These are phyloP conservation scores for Neodiprion pinetum DNA, from an alignment of 1,140 invertebrate genomes.

Conservation along the genomic window DNA sequence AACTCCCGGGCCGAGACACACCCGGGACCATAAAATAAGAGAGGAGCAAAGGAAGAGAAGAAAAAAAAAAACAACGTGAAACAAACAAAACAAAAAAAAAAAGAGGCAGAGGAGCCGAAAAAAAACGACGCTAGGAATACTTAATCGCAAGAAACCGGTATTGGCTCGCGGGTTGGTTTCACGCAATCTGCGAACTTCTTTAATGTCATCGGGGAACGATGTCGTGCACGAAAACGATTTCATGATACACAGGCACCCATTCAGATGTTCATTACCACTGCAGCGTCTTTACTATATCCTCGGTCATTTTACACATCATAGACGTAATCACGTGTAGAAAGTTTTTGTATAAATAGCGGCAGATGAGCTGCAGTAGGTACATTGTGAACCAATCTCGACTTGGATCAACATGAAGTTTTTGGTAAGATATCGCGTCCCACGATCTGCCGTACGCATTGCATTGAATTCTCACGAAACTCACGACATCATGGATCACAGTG, in stretches of 20 bases:
- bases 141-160: background rate
- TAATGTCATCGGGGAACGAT: background rate
- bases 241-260: background rate
- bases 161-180: background rate
- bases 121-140: no score
- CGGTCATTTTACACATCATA: background rate
- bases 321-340: background rate
- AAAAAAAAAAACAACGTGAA: background rate
- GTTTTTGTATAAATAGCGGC: background rate
- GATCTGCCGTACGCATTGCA: background rate
- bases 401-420: slow-evolving; percentile 3
- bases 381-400: background rate
- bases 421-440: background rate
- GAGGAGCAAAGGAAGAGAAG: slow-evolving; percentile 2
- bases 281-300: background rate
- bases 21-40: slow-evolving; percentile 9
- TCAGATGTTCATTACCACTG: background rate
- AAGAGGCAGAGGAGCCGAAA: background rate
- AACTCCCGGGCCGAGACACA: background rate
- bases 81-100: slow-evolving; percentile 8
- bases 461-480: no score
- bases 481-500: no score
- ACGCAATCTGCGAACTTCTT: background rate
- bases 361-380: background rate
- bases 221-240: background rate